These are phyloP conservation scores for Himalopsyche kuldschensis DNA, from an alignment of 2,888 invertebrate species.

Conservation along the genomic window DNA sequence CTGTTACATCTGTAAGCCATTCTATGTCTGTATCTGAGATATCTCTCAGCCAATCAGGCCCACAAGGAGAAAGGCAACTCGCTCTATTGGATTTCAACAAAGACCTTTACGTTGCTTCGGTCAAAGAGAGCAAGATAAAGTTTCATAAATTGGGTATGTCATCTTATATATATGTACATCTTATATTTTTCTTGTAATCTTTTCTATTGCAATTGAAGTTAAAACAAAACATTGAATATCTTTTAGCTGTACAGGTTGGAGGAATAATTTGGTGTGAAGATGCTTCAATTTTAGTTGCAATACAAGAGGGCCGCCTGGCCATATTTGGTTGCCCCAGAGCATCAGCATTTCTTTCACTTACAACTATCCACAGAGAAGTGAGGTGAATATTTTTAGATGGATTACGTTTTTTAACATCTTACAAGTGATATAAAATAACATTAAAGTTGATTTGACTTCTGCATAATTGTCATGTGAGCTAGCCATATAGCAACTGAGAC, in stretches of 20 bases:
- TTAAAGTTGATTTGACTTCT: not conserved
- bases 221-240: not conserved
- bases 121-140: constrained; percentile 66
- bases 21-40: constrained; percentile 78
- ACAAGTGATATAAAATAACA: no score
- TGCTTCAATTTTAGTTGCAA: constrained; percentile 53
- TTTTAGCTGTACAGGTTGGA: constrained; percentile 49
- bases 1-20: constrained; percentile 75
- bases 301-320: constrained; percentile 53
- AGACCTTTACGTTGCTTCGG: constrained; percentile 81
- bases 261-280: constrained; percentile 56
- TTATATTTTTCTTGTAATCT: no score
- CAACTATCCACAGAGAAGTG: constrained; percentile 54
- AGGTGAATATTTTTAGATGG: constrained; percentile 43
- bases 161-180: not conserved
- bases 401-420: no score
- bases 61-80: constrained; percentile 75
- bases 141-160: constrained; percentile 74
- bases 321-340: constrained; percentile 57
- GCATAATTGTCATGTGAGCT: not conserved
- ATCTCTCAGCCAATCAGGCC: constrained; percentile 83
- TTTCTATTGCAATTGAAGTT: no score
- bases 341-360: constrained; percentile 52
- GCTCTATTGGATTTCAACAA: constrained; percentile 87
- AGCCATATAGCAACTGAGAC: not conserved